Evolutionary conservation across 2,113 vertebrate species (phyloP), one percentile per base, ranked within the genome.

Genomic region (Nibea coibor): DNA sequence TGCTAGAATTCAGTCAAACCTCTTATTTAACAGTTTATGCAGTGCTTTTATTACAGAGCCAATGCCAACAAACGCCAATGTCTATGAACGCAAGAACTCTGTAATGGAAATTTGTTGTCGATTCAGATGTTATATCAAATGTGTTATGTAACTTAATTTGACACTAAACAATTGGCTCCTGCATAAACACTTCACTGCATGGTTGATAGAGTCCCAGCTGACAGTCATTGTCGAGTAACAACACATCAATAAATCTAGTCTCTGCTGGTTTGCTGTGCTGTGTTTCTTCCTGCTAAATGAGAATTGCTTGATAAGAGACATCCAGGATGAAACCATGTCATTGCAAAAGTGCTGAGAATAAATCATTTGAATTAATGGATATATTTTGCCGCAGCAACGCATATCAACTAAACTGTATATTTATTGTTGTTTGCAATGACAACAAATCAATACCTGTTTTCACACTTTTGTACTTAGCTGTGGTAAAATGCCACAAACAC

Each of bases 191-290:
- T 80, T 70, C 22, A 80, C 54, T 69, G 65, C 50, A 48, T 72
- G 78, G 31, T 28, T 72, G 80, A 84, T n/a, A 28, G 51, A 81
- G 71, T 56, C 54, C 71, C 26, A 79, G 63, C 71, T 69, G 64
- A 65, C 39, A 68, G 70, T 79, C 35, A 57, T 10, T 35, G 59
- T 35, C 42, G 43, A 78, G 50, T 24, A 74, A 80, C 42, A 84
- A 73, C 73, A 71, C 72, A 72, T 48, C 39, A 71, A 61, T 65
- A 63, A 65, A 76, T 75, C 35, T 57, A 51, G 75, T 76, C 78
- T 72, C 77, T 75, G 83, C 64, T 87, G 73, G 85, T 86, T 80
- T 67, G 50, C 66, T 85, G 85, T 84, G 78, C 83, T 64, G 61
- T 28, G 19, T 69, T 76, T 69, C 48, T 64, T 82, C 19, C 76